Conservation (phyloP, 2,113 vertebrate genomes). For the Excalfactoria chinensis region DNA sequence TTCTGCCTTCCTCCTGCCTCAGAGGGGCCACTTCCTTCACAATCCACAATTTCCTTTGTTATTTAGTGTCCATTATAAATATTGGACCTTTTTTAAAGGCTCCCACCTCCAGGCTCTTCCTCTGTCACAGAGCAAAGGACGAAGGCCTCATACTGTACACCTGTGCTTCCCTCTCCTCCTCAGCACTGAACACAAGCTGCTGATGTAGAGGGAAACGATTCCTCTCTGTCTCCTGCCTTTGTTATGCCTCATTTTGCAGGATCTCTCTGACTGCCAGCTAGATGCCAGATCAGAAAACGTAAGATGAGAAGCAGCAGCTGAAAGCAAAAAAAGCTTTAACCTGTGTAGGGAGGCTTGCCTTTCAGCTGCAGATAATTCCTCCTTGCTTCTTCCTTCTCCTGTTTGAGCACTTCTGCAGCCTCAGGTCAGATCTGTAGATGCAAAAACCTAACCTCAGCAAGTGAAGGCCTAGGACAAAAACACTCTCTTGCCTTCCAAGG, state of each 20-base stretch:
- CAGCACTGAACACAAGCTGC: not conserved
- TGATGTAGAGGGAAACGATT: not conserved
- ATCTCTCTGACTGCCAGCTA: not conserved
- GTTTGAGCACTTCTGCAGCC: constrained; percentile 11
- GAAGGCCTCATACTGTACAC: accelerated
- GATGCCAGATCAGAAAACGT: not conserved
- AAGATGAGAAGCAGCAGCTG: constrained; percentile 33
- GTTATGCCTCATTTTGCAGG: not conserved
- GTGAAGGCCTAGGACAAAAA: constrained; percentile 15
- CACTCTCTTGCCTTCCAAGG: not conserved
- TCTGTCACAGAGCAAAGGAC: not conserved
- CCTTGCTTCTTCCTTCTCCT: not conserved
- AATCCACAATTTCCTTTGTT: not conserved
- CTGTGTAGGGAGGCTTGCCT: not conserved
- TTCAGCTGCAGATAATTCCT: constrained; percentile 26
- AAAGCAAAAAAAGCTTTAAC: constrained; percentile 37
- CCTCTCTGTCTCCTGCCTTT: not conserved
- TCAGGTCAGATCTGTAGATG: constrained; percentile 23
- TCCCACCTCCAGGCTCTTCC: not conserved
- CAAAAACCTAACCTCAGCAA: not conserved
- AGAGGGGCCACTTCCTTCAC: not conserved
- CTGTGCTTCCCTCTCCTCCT: not conserved
- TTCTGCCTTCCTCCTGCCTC: not conserved
- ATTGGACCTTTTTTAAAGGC: not conserved
- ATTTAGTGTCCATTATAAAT: not conserved